Conservation (phyloP, 2,888 invertebrate genomes). For the Zaprionus lineosus region DNA sequence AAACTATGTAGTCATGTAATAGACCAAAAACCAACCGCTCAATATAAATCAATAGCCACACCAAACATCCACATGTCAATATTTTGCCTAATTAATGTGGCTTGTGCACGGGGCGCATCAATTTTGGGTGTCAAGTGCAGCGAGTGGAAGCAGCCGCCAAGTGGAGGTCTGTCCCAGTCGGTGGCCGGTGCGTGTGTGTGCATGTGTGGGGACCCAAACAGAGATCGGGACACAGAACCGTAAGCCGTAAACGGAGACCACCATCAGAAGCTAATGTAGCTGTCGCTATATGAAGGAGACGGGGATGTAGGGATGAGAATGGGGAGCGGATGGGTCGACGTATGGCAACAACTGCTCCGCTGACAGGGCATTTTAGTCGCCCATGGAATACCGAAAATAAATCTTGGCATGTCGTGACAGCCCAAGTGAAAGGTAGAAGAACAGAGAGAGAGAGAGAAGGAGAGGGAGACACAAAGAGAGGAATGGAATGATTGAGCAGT, state of each 20-base stretch:
- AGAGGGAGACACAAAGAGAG: neutral
- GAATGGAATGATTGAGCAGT: too few species aligned
- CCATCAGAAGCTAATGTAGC: constrained; percentile 64
- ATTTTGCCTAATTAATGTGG: constrained; percentile 75
- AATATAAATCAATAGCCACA: constrained; percentile 65
- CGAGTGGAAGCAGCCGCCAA: constrained; percentile 37
- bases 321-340: constrained; percentile 50
- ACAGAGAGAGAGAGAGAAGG: neutral
- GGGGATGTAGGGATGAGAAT: too few species aligned
- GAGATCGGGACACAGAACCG: constrained; percentile 12
- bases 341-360: constrained; percentile 72
- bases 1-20: neutral
- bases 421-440: neutral
- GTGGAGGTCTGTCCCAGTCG: constrained; percentile 34
- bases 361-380: constrained; percentile 71
- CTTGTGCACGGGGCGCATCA: constrained; percentile 56
- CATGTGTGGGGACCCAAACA: neutral
- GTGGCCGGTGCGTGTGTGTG: too few species aligned
- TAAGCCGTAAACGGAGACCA: constrained; percentile 46
- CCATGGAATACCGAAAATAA: constrained; percentile 75
- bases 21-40: constrained; percentile 36
- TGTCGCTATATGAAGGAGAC: constrained; percentile 32
- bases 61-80: constrained; percentile 65
- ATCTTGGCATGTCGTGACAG: constrained; percentile 67
- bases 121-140: constrained; percentile 73